Percentiles rank a stretch among this genome's conserved stretches.
phyloP scores from a whole-genome alignment of 2,888 invertebrate genomes.

The Athripsodes cinereus region DNA sequence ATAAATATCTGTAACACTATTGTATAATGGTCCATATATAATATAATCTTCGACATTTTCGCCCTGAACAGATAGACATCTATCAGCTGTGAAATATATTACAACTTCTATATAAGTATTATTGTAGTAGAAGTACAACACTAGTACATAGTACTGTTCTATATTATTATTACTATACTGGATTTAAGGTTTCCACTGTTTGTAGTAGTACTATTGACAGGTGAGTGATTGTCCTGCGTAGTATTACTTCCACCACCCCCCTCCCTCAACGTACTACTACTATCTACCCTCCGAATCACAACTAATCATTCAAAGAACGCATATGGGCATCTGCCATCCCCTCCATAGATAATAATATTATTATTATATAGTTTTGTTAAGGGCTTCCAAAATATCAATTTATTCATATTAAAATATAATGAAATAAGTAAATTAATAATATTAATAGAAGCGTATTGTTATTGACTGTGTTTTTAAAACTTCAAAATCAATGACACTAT shows the following conservation, averaged over 20 bases:
- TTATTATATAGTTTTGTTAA: not conserved
- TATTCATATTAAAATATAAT: too few species aligned
- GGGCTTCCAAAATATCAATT: not conserved
- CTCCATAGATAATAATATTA: not conserved
- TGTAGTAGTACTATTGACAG: conserved; percentile 1
- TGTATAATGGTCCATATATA: too few species aligned
- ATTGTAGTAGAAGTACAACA: too few species aligned
- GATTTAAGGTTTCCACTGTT: not conserved
- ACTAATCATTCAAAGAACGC: not conserved
- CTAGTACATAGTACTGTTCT: not conserved
- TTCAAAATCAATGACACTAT: too few species aligned
- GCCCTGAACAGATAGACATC: too few species aligned
- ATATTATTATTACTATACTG: not conserved
- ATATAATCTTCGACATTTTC: too few species aligned
- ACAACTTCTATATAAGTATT: too few species aligned
- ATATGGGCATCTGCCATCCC: not conserved
- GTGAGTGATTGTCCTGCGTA: conserved; percentile 1
- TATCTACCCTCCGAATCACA: conserved; percentile 3
- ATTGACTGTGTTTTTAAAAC: too few species aligned
- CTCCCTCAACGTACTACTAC: not conserved
- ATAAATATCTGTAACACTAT: too few species aligned
- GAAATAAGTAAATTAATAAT: too few species aligned
- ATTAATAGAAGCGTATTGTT: too few species aligned
- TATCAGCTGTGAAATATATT: too few species aligned
- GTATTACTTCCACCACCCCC: not conserved